These are phyloP conservation scores for Lophochroa leadbeateri DNA, from an alignment of 2,113 vertebrate genomes.

Conservation along the genomic window DNA sequence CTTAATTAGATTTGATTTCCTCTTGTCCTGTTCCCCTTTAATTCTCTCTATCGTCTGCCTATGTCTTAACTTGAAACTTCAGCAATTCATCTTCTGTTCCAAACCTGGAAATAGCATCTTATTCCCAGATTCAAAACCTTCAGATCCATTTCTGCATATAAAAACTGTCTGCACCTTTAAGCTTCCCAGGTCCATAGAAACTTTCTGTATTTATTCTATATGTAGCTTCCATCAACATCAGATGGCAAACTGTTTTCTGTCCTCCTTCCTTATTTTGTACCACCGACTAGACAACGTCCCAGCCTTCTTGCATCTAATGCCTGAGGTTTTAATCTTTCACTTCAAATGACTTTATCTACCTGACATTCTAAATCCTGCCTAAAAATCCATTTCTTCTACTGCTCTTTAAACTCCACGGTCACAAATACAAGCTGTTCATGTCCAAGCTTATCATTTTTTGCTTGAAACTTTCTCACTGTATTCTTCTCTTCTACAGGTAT, in stretches of 20 bases:
- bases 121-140: not conserved
- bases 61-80: not conserved
- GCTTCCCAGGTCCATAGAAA: not conserved
- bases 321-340: not conserved
- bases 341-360: not conserved
- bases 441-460: not conserved
- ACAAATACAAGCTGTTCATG: not conserved
- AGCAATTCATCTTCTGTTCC: not conserved
- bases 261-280: not conserved
- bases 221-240: not conserved
- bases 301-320: not conserved
- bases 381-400: not conserved
- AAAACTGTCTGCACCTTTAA: not conserved
- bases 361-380: not conserved
- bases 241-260: not conserved
- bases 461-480: not conserved
- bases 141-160: not conserved
- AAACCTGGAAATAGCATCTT: constrained; percentile 5
- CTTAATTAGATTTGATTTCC: constrained; percentile 24
- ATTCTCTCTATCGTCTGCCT: not conserved
- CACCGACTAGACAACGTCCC: not conserved
- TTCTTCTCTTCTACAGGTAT: not conserved
- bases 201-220: not conserved
- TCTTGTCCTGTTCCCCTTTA: not conserved
- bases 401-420: not conserved